Evolutionary conservation across 2,113 vertebrate genomes (phyloP).

Genomic region (Sardina pilchardus): DNA sequence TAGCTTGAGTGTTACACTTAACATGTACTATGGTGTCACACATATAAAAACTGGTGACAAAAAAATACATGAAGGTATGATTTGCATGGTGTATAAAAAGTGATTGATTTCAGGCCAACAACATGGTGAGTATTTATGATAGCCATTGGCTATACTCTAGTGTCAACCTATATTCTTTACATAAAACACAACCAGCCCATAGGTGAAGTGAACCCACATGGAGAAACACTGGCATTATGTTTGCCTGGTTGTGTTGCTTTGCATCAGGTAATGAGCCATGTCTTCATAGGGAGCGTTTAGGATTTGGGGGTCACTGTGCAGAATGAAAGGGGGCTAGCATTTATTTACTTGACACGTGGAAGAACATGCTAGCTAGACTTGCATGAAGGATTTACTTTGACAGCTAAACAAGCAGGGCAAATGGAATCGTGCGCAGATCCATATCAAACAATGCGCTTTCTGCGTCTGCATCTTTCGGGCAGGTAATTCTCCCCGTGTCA

Average conservation of each 20-base stretch:
- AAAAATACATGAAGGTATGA: too few species aligned
- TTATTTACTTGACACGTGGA: not conserved
- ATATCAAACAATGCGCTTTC: conserved; percentile 30
- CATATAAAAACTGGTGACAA: not conserved
- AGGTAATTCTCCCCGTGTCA: conserved; percentile 60
- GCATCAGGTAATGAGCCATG: not conserved
- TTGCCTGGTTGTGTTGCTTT: not conserved
- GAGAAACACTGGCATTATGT: not conserved
- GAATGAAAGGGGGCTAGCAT: not conserved
- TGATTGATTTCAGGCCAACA: not conserved
- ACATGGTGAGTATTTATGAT: not conserved
- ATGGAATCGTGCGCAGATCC: conserved; percentile 53
- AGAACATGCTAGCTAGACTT: conserved; percentile 48
- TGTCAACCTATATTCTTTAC: not conserved
- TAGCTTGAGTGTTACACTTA: too few species aligned
- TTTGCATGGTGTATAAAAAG: too few species aligned
- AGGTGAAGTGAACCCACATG: not conserved
- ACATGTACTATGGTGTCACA: too few species aligned
- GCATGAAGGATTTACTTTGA: conserved; percentile 31
- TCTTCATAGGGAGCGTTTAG: not conserved
- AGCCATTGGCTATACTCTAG: not conserved
- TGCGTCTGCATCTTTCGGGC: conserved; percentile 58
- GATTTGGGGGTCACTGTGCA: not conserved
- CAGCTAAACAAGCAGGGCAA: conserved; percentile 39
- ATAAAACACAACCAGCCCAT: not conserved